These are phyloP conservation scores for Orthosia incerta DNA, from an alignment of 2,888 invertebrate genomes.

Conservation along the genomic window DNA sequence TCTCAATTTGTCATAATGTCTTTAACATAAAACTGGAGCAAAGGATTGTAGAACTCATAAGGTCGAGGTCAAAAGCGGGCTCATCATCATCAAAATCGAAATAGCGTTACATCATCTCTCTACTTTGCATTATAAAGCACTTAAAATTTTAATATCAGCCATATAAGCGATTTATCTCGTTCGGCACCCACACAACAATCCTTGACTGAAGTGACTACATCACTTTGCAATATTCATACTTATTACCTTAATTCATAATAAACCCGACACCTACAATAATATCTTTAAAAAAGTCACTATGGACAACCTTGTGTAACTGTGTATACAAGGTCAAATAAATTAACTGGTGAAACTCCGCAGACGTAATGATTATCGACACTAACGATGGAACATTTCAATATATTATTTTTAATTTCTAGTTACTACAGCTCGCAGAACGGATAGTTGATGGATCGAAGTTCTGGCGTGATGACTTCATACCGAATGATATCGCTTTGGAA, in stretches of 20 bases:
- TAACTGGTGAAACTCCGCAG: neutral
- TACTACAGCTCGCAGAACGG: too few relatives aligned
- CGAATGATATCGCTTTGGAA: too few relatives aligned
- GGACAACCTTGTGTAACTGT: constrained; percentile 25
- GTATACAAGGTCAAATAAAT: neutral
- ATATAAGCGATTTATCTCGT: constrained; percentile 9
- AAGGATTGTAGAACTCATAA: too few relatives aligned
- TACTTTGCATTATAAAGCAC: neutral
- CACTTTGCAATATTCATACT: neutral
- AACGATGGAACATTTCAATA: too few relatives aligned
- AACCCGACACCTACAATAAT: neutral
- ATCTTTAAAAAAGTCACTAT: neutral
- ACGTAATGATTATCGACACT: neutral
- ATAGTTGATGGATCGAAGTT: too few relatives aligned
- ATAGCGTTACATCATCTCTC: neutral
- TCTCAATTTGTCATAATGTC: too few relatives aligned
- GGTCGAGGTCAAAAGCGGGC: too few relatives aligned
- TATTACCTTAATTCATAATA: constrained; percentile 1
- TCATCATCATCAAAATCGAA: neutral
- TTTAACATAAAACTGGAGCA: too few relatives aligned
- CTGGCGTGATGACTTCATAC: too few relatives aligned
- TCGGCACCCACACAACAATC: neutral
- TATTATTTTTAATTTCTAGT: too few relatives aligned
- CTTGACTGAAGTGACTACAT: constrained; percentile 6
- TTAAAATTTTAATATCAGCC: neutral